Conservation (phyloP, 1,140 invertebrate species). For the Drosophila pectinifera region DNA sequence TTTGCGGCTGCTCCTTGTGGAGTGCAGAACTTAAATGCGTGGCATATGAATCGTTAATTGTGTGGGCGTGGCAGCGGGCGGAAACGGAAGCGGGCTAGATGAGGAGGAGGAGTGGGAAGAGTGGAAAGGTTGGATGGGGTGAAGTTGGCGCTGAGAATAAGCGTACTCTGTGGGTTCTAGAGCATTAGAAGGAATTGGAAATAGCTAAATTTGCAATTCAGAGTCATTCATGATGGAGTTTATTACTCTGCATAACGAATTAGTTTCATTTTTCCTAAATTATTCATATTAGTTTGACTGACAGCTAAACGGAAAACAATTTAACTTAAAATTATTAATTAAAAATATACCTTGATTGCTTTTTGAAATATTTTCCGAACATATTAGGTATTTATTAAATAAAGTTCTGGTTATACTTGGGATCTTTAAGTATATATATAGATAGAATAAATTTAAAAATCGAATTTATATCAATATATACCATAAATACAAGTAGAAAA, state of each 20-base stretch:
- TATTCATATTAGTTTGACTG: too few relatives aligned
- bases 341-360: too few relatives aligned
- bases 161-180: neutral
- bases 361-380: too few relatives aligned
- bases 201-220: neutral
- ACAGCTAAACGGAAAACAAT: too few relatives aligned
- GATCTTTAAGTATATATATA: neutral
- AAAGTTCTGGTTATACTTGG: neutral
- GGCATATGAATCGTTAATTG: conserved; percentile 78
- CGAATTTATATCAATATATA: too few relatives aligned
- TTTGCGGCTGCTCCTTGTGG: conserved; percentile 55
- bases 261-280: too few relatives aligned
- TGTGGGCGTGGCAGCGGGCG: conserved; percentile 16
- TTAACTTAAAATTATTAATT: too few relatives aligned
- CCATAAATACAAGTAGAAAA: too few relatives aligned
- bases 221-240: neutral
- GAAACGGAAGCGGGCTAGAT: conserved; percentile 17
- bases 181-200: conserved; percentile 3
- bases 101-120: neutral
- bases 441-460: too few relatives aligned
- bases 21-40: conserved; percentile 72
- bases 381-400: neutral
- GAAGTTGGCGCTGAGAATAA: neutral
- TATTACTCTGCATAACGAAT: neutral
- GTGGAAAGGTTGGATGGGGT: conserved; percentile 19